Evolutionary conservation across 2,888 invertebrate genomes (phyloP), one percentile per base, ranked within the genome.

Genomic region (Frankliniella fusca): DNA sequence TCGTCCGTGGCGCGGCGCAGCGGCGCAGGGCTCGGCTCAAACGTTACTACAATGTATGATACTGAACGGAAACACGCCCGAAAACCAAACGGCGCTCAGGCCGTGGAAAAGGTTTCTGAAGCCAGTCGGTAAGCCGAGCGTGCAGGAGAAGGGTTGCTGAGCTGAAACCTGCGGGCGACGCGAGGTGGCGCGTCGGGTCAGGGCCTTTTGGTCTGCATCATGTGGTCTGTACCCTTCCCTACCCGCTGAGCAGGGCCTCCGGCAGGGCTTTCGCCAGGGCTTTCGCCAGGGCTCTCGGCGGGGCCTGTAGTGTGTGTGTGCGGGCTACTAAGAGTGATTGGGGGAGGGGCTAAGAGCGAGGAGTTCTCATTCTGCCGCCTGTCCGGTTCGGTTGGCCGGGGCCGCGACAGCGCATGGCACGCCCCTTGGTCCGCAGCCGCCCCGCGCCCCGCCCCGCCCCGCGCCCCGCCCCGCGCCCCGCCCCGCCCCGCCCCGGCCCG

Each of bases 341-440:
- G 54, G 18, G 54, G 54, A 54, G 54, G 15, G 54, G 54, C 54
- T 2, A 12, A 54, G 38, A 5, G 38, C 3, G 38, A 38, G 5
- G 38, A 38, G 38, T 38, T 23, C 70, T 70, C 70, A 70, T 70
- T 70, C 70, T 70, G 70, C 70, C 70, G 70, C 70, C 70, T 70
- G 70, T 70, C 70, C 70, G 70, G 70, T 70, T 23, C 70, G 70
- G 70, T 70, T 70, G 10, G 70, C 54, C 38, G 50, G 9, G 50
- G 50, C 54, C 54, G 54, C 54, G 50, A 11, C 38, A 38, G 38
- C 38, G 38, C 38, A 38, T 38, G 38, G 38, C 38, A 2, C 38
- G 38, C 54, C 54, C 54, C 5, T 54, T 2, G 12, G 54, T 5
- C 38, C n/a, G 50, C 50, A 11, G 50, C 15, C 15, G 50, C 50